Evolutionary conservation across 2,888 invertebrate species (phyloP), one percentile per base, ranked within the genome.

Genomic region (Abrostola triplasia): DNA sequence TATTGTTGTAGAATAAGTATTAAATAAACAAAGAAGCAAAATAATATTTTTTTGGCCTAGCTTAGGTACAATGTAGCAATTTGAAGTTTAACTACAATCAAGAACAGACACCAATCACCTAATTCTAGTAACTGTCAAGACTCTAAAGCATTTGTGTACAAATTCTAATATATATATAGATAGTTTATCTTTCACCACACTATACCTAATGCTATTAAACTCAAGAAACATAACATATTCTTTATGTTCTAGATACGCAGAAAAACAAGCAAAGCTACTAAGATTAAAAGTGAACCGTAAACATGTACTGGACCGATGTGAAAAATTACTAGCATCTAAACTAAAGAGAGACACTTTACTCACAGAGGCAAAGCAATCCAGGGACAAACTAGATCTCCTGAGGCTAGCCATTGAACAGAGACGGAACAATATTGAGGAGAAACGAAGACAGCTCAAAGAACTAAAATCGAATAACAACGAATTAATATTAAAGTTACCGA

Each of bases 181-280:
- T n/a, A n/a, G n/a, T 24, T 24, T 24, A 24, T 4, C 24, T 2
- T 24, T 24, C 24, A 24, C 24, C 24, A 24, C 4, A 24, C 24
- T 24, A 24, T 24, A 24, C 24, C 1, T 24, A 24, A 2, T 24
- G 1, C 24, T 24, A 24, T 24, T 24, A 24, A 24, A 24, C 24
- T 24, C 24, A 24, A 2, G 24, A 24, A 4, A 24, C 24, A 4
- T 24, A 24, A 24, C 24, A 5, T 5, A 41, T 36, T 37, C 0
- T 0, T 9, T 10, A 35, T 6, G 36, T 75, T 87, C 8, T 81
- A 96, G 96, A 84, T 96, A 95, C 88, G 93, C 95, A 70, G 96
- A 96, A 81, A 96, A 96, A 86, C 96, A 96, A 84, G 91, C 95
- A 71, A 95, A 95, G 80, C 87, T 96, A 64, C 89, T 95, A 75